Evolutionary conservation across 2,113 vertebrate genomes (phyloP).

Genomic region (Centrocercus urophasianus): DNA sequence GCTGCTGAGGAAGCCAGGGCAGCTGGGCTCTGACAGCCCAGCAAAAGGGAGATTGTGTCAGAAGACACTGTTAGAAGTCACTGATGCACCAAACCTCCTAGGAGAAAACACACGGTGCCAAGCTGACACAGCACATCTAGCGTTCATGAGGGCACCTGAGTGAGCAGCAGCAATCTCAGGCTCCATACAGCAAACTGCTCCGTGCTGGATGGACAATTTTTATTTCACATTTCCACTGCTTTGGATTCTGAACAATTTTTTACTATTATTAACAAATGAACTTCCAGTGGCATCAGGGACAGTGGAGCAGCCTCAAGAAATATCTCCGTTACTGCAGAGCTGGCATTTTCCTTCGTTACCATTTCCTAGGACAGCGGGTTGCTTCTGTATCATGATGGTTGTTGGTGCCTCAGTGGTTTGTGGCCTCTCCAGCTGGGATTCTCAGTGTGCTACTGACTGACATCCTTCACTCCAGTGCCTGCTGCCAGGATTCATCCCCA

Average conservation of each 20-base stretch:
- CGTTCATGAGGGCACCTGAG: background rate
- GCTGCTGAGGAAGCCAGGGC: background rate
- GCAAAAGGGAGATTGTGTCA: rapidly evolving
- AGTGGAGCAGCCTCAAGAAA: background rate
- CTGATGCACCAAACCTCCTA: background rate
- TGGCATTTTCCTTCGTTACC: background rate
- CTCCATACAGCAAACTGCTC: slow-evolving; percentile 41
- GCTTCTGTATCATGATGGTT: background rate
- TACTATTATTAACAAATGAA: background rate
- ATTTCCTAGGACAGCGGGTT: background rate
- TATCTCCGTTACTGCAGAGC: background rate
- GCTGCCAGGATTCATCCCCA: background rate
- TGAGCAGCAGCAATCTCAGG: background rate
- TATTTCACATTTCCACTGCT: slow-evolving; percentile 41
- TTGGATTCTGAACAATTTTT: slow-evolving; percentile 31
- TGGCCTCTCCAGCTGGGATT: slow-evolving; percentile 7
- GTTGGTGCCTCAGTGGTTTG: background rate
- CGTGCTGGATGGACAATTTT: slow-evolving; percentile 25
- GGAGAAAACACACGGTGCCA: background rate
- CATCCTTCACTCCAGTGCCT: background rate
- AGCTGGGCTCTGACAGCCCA: background rate
- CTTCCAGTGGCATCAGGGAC: background rate
- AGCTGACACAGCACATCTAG: background rate
- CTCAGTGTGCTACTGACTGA: background rate
- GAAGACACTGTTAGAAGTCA: background rate